Base-by-base conservation (phyloP, 2,113 vertebrate genomes). In the Cephalopterus ornatus region DNA sequence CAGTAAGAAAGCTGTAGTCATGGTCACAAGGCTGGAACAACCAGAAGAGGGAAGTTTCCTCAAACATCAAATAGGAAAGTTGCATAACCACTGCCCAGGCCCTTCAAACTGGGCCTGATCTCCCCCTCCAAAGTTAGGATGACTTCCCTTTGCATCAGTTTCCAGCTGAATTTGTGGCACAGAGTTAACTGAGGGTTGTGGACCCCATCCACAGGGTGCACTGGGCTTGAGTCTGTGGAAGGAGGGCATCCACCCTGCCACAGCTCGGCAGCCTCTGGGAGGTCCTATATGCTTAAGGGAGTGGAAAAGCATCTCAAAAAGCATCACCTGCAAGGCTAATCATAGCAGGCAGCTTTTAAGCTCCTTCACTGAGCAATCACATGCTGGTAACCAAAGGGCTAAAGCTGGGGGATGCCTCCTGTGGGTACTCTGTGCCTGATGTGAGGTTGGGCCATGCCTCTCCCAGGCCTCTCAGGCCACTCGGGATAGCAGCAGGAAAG, bases 11-110 rank as follows among this genome's bases (percentile, higher is more conserved):
- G 35, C 44, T 95, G 77, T 68, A 91, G 96, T 95, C 97, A 96
- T 52, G 88, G 89, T 92, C 96, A 97, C 94, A 92, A 94, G 90
- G 92, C 94, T 77, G 49, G 26, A 37, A 23, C 50, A 82, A n/a
- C 18, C 39, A 62, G 32, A 35, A 96, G 74, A 44, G 61, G 78
- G 71, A 95, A 94, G 93, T 87, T 92, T 71, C 91, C 93, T 78
- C 86, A 93, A 87, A 93, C 26, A 80, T 41, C 56, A 86, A 62
- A 59, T 72, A 84, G 92, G 75, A 95, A 92, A 89, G 46, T 94
- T 95, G 86, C 89, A 37, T 89, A 88, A 92, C 35, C 18, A 7
- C 67, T 39, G 8, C n/a, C 50, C 74, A 70, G 74, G 82, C 58
- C 39, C 63, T 66, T 92, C 73, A 67, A 46, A 67, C 50, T 46